Evolutionary conservation across 2,113 vertebrate genomes (phyloP).

Genomic region (Hippolais icterina): DNA sequence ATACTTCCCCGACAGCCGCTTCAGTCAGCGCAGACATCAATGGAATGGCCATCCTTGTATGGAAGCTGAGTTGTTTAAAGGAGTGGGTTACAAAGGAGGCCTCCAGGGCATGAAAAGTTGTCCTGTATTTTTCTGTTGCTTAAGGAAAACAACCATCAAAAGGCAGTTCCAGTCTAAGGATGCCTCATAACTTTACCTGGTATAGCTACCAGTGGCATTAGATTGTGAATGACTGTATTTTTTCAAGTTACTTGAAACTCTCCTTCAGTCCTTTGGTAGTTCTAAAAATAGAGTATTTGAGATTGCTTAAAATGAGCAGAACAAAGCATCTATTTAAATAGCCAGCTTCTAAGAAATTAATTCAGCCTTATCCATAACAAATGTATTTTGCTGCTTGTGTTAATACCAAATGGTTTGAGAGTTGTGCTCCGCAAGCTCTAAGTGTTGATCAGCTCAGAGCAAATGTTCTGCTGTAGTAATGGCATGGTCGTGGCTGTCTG

Average conservation of each 20-base stretch:
- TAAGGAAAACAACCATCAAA: background rate
- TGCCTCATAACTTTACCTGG: background rate
- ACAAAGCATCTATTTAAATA: background rate
- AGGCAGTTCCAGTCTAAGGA: background rate
- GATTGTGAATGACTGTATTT: background rate
- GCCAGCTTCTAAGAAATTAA: background rate
- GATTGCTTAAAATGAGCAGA: background rate
- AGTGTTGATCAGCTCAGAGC: background rate
- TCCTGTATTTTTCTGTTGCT: background rate
- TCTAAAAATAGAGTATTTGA: background rate
- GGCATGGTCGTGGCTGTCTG: rapidly evolving
- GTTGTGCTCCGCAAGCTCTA: background rate
- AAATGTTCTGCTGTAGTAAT: background rate
- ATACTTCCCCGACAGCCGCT: slow-evolving; percentile 90
- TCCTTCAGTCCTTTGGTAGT: background rate
- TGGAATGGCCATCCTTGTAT: slow-evolving; percentile 86
- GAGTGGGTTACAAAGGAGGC: background rate
- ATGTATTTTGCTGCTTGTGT: background rate
- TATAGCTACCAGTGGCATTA: rapidly evolving
- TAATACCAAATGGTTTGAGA: background rate
- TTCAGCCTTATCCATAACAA: background rate
- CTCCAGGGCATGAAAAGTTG: background rate
- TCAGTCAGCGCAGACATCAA: slow-evolving; percentile 91
- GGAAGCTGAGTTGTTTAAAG: background rate
- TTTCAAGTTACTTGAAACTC: background rate